phyloP scores from a whole-genome alignment of 2,888 invertebrate species.

The Nudaria mundana region DNA sequence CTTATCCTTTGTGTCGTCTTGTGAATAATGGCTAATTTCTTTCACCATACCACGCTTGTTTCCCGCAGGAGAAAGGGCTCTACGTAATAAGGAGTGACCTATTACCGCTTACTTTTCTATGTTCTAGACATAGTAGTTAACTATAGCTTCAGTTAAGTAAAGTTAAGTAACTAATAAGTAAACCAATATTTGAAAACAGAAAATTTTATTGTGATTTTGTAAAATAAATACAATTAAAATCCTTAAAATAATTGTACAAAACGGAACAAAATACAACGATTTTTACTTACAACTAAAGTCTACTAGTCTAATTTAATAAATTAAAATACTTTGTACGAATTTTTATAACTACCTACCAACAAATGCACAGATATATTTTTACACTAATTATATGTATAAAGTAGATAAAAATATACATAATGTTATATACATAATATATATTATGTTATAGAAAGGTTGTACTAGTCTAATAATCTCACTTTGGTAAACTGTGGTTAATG shows the following conservation, averaged over 20 bases:
- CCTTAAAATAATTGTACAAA: conserved; percentile 64
- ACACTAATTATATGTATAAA: conserved; percentile 27
- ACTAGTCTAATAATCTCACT: conserved; percentile 80
- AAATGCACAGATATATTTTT: conserved; percentile 27
- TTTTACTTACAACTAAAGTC: conserved; percentile 46
- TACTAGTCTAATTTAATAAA: conserved; percentile 60
- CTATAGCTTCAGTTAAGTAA: too few species aligned
- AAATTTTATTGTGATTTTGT: conserved; percentile 64
- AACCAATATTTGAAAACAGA: conserved; percentile 57
- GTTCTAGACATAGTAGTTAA: too few species aligned
- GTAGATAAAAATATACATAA: conserved; percentile 46
- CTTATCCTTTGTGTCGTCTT: too few species aligned
- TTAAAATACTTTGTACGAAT: conserved; percentile 77
- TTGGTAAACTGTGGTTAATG: conserved; percentile 82
- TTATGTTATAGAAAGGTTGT: conserved; percentile 26
- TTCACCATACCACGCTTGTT: too few species aligned
- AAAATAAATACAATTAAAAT: conserved; percentile 74
- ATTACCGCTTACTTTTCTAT: too few species aligned
- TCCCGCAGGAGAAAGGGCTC: too few species aligned
- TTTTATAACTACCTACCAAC: conserved; percentile 39
- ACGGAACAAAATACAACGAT: conserved; percentile 78
- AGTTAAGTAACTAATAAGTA: too few species aligned
- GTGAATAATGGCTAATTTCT: too few species aligned
- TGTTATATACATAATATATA: neutral
- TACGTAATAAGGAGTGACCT: too few species aligned